Conservation (phyloP, 2,888 invertebrate genomes). For the Galerucella pusilla region DNA sequence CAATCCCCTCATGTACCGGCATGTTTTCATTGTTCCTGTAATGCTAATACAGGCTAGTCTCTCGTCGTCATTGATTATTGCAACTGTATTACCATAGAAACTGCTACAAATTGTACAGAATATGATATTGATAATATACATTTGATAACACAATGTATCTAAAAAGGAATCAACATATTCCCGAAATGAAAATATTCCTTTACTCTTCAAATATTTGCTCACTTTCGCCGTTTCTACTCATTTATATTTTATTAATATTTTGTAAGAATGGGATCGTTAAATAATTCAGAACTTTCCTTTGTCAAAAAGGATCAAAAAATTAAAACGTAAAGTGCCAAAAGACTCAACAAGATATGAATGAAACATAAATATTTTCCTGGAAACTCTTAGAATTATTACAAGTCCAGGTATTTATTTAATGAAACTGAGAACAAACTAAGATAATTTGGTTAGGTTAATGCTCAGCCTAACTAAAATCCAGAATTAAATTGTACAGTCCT, state of each 20-base stretch:
- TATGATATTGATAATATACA: no score
- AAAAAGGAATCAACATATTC: background rate
- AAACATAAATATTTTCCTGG: background rate
- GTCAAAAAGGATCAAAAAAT: background rate
- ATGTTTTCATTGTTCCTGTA: no score
- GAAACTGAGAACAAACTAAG: no score
- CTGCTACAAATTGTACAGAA: no score
- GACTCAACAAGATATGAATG: background rate
- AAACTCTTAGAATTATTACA: background rate
- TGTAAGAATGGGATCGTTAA: background rate
- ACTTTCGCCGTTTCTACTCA: background rate
- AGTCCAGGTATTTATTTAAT: background rate
- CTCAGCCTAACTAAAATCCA: no score
- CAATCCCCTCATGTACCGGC: no score
- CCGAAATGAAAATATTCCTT: background rate
- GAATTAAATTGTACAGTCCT: background rate
- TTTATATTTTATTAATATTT: background rate
- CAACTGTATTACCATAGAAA: no score
- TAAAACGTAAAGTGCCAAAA: background rate
- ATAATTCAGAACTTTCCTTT: slow-evolving; percentile 6
- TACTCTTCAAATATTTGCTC: background rate
- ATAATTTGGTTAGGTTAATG: no score
- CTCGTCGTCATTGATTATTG: no score
- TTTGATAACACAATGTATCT: no score
- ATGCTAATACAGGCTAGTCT: no score